phyloP scores from a whole-genome alignment of 2,888 invertebrate species.

The Phanerotoma sp. region DNA sequence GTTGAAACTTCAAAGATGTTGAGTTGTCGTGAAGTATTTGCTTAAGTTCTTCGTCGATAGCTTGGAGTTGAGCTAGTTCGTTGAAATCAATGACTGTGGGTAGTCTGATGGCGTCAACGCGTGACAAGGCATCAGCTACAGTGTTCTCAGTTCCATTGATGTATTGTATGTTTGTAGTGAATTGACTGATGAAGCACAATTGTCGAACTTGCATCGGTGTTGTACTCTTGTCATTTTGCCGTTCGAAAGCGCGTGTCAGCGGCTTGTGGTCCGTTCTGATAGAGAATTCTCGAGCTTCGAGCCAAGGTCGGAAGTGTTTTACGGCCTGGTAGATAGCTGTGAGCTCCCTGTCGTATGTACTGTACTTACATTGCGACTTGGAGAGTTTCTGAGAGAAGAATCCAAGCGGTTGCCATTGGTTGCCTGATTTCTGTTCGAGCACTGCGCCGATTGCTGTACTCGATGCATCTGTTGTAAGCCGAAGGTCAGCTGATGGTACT shows the following conservation, averaged over 20 bases:
- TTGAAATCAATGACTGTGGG: conserved; percentile 10
- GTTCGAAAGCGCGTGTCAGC: conserved; percentile 12
- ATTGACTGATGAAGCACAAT: background rate
- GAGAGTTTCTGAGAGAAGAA: no score
- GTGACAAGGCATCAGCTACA: conserved; percentile 36
- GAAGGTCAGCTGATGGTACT: background rate
- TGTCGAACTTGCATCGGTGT: background rate
- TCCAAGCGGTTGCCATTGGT: no score
- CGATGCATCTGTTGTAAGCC: conserved; percentile 12
- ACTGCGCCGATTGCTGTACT: no score
- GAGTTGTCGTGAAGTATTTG: conserved; percentile 1
- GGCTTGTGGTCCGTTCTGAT: conserved; percentile 26
- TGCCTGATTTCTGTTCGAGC: conserved; percentile 9
- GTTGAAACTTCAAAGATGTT: conserved; percentile 13
- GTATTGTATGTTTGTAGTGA: background rate
- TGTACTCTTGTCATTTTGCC: background rate
- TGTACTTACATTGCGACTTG: no score
- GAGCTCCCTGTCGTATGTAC: no score
- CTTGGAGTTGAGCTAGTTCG: conserved; percentile 18
- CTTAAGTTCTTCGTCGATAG: conserved; percentile 19
- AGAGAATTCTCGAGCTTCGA: conserved; percentile 17
- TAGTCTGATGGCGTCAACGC: conserved; percentile 29
- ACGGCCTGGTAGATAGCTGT: conserved; percentile 15
- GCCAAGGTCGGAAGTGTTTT: conserved; percentile 13
- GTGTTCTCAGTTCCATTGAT: conserved; percentile 30